phyloP scores from a whole-genome alignment of 1,140 invertebrate genomes.

The Euwallacea fornicatus region DNA sequence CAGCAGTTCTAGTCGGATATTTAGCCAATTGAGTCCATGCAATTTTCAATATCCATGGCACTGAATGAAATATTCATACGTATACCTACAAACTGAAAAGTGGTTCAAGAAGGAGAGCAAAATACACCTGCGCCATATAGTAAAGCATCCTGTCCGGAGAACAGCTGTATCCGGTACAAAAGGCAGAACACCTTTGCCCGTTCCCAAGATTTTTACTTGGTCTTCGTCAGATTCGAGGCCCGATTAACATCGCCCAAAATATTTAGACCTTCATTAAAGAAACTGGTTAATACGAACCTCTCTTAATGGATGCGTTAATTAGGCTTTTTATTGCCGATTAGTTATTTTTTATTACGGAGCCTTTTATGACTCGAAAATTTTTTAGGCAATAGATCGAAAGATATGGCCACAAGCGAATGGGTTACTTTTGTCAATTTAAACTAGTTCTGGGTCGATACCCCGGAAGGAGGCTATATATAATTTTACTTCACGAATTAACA shows the following conservation, averaged over 20 bases:
- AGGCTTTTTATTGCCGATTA: not conserved
- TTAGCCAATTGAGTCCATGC: too few relatives aligned
- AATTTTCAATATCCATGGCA: too few relatives aligned
- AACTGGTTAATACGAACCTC: constrained; percentile 10
- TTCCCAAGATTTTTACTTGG: constrained; percentile 39
- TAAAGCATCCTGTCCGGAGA: constrained; percentile 48
- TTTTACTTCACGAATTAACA: not conserved
- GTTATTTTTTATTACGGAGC: too few relatives aligned
- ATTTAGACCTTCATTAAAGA: constrained; percentile 28
- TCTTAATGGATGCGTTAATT: not conserved
- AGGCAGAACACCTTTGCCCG: constrained; percentile 48
- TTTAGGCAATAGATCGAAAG: too few relatives aligned
- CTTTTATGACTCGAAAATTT: too few relatives aligned
- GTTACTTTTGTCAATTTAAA: too few relatives aligned
- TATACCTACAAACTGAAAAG: constrained; percentile 18
- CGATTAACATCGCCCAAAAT: constrained; percentile 35
- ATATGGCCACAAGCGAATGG: too few relatives aligned
- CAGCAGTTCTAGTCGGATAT: too few relatives aligned
- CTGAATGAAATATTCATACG: too few relatives aligned
- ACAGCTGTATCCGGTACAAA: constrained; percentile 53
- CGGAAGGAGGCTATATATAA: too few relatives aligned
- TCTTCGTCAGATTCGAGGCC: constrained; percentile 34
- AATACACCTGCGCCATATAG: constrained; percentile 40
- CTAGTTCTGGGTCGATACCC: not conserved
- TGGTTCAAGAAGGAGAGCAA: constrained; percentile 49